Conservation (phyloP, 2,113 vertebrate species). For the Pterophyllum scalare region DNA sequence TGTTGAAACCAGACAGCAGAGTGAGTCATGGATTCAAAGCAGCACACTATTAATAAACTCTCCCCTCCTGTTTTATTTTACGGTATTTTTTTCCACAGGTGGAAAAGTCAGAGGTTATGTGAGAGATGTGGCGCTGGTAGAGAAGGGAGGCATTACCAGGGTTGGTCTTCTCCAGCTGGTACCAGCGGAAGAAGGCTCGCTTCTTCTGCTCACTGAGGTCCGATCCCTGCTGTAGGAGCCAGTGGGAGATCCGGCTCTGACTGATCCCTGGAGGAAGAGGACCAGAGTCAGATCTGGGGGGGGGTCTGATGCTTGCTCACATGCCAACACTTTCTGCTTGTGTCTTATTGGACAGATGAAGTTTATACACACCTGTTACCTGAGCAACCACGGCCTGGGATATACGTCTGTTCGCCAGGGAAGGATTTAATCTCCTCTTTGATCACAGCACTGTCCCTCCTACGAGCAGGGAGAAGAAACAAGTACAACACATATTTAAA, state of each 20-base stretch:
- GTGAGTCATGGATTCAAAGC: neutral
- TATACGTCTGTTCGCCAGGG: constrained; percentile 94
- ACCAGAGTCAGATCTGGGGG: neutral
- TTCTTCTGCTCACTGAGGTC: constrained; percentile 99
- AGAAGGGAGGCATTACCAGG: constrained; percentile 84
- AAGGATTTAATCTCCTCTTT: constrained; percentile 99
- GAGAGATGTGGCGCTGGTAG: neutral
- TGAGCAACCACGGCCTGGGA: constrained; percentile 99
- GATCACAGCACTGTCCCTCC: constrained; percentile 96
- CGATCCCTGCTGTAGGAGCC: constrained; percentile 97
- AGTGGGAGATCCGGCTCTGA: constrained; percentile 98
- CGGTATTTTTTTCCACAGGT: neutral
- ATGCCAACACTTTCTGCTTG: neutral
- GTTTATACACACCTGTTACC: constrained; percentile 90
- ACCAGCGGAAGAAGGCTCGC: constrained; percentile 98
- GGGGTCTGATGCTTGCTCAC: neutral
- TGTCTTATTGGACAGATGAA: neutral
- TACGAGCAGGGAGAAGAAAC: constrained; percentile 46
- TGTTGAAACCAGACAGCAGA: neutral
- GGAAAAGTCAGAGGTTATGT: neutral
- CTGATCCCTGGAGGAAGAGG: constrained; percentile 88
- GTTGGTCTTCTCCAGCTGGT: constrained; percentile 97
- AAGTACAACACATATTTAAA: neutral
- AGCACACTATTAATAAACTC: neutral
- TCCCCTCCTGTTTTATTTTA: neutral